Evolutionary conservation across 2,888 invertebrate genomes (phyloP).

Genomic region (Dione juno): DNA sequence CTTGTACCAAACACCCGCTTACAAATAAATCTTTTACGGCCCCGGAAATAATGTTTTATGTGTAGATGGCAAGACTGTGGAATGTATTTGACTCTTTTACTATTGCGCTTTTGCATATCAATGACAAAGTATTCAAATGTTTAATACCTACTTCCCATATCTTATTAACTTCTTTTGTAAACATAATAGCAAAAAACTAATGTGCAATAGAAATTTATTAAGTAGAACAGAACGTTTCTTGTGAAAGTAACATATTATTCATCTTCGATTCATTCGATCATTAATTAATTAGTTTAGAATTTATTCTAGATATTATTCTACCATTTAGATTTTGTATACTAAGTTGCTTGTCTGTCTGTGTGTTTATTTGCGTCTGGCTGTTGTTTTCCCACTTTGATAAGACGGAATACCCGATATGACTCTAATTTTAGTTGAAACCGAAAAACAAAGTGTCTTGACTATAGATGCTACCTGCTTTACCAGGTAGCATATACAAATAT

Average conservation of each 20-base stretch:
- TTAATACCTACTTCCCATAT: neutral
- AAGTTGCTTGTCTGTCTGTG: too few species aligned
- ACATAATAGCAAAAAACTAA: neutral
- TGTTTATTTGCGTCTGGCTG: too few species aligned
- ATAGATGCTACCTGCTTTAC: too few species aligned
- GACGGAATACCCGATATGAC: too few species aligned
- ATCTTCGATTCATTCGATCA: slow-evolving; percentile 1
- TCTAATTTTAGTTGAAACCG: too few species aligned
- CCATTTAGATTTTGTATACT: too few species aligned
- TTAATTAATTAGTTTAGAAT: neutral
- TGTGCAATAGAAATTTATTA: neutral
- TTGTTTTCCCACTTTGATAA: too few species aligned
- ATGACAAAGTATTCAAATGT: neutral
- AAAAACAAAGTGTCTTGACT: too few species aligned
- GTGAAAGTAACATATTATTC: neutral
- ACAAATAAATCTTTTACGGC: slow-evolving; percentile 72
- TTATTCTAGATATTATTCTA: neutral
- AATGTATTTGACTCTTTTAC: slow-evolving; percentile 16
- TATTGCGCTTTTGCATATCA: neutral
- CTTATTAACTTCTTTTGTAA: neutral
- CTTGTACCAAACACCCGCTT: slow-evolving; percentile 73
- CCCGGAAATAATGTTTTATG: slow-evolving; percentile 47
- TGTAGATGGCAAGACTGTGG: slow-evolving; percentile 10
- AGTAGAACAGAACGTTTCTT: neutral
- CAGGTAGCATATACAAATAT: too few species aligned